Evolutionary conservation across 2,888 invertebrate genomes (phyloP), one percentile per base, ranked within the genome.

Genomic region (Microctonus hyperodae): DNA sequence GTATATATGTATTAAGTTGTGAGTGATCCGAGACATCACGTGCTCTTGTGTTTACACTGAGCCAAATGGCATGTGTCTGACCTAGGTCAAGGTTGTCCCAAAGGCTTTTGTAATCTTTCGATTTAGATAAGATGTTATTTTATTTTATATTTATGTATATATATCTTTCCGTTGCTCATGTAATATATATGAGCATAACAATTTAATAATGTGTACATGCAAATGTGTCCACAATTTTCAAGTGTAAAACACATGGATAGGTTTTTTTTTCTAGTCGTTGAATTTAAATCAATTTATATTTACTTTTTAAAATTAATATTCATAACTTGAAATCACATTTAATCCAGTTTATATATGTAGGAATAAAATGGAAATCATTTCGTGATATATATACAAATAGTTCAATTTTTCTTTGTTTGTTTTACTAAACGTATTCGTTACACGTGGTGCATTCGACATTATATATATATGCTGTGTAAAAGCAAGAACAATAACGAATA

Each of bases 11-110:
- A 33, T 53, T 40, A 3, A 55, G 23, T 55, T 51, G 61, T 58
- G 61, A 65, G 60, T 66, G 65, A 66, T 66, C 48, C 61, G 55
- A 44, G 48, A 56, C 48, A 40, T 66, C 65, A 66, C 61, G 61
- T 61, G 59, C 55, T 58, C 59, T 53, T 22, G 44, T 65, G 60
- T 65, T 65, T 61, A 65, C 65, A 56, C 48, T 23, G 53, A 60
- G 55, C 51, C 50, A 62, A 37, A 48, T 62, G 48, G 56, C 66
- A n/a, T 37, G 57, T 51, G 48, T 37, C 57, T 57, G 66, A 67
- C 66, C 62, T 62, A 50, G 66, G 66, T 62, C 66, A 67, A 67
- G 62, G 62, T 57, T 62, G 16, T 51, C 25, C 62, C 57, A 44
- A 62, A 56, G 23, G n/a, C 33, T 67, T 57, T 51, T 23, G 57